Conservation (phyloP, 2,888 invertebrate species). For the Isotomurus palustris region DNA sequence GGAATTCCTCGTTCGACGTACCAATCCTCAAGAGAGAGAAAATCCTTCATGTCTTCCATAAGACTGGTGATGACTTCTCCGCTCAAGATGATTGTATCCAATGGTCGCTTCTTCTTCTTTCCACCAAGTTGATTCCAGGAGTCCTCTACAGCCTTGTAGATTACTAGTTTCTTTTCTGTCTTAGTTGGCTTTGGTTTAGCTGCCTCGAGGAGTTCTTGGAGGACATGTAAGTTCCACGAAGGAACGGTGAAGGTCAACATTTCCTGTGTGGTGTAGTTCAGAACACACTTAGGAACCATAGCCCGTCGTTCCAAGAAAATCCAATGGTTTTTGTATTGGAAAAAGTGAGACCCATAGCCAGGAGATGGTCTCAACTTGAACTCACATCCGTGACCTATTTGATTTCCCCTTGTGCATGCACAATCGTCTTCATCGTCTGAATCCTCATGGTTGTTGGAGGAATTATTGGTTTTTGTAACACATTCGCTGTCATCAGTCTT, state of each 20-base stretch:
- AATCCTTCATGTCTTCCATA: slow-evolving; percentile 17
- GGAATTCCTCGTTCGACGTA: slow-evolving; percentile 31
- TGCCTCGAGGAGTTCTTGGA: slow-evolving; percentile 20
- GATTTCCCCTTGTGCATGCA: neutral
- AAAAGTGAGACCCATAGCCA: neutral
- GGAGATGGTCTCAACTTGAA: neutral
- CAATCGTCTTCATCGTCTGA: neutral
- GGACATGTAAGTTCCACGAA: slow-evolving; percentile 8
- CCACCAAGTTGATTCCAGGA: slow-evolving; percentile 17
- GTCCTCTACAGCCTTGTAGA: slow-evolving; percentile 16
- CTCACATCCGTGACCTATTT: neutral
- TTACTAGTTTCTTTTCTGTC: slow-evolving; percentile 3
- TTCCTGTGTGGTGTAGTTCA: slow-evolving; percentile 12
- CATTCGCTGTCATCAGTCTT: neutral
- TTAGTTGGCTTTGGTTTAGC: slow-evolving; percentile 8
- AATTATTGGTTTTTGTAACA: no score
- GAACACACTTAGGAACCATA: neutral
- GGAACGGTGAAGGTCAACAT: slow-evolving; percentile 20
- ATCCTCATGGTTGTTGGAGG: no score
- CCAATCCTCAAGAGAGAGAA: slow-evolving; percentile 21
- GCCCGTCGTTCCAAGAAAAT: slow-evolving; percentile 14
- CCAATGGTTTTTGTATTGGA: slow-evolving; percentile 19
- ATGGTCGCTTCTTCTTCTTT: slow-evolving; percentile 7
- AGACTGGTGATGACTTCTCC: slow-evolving; percentile 11
- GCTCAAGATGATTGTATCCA: slow-evolving; percentile 20